Evolutionary conservation across 2,113 vertebrate species (phyloP), one percentile per base, ranked within the genome.

Genomic region (Orientallactaga bullata): DNA sequence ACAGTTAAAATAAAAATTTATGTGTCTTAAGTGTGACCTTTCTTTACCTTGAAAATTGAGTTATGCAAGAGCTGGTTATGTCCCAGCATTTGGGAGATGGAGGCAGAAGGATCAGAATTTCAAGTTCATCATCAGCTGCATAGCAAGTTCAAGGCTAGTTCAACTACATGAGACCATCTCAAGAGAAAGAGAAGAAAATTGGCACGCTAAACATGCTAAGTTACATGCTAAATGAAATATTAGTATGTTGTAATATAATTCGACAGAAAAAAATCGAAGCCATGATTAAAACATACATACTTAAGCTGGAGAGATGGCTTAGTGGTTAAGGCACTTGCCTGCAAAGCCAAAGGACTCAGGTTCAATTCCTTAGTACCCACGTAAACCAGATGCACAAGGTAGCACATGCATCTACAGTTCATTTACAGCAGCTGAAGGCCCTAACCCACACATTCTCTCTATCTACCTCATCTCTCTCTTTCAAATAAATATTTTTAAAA

Each of bases 1-100:
- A 71, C 39, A 37, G 8, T 68, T 72, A 91, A 89, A 96, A 80
- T 37, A 63, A 91, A 93, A 91, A 89, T 72, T 71, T 91, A 20
- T 79, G 32, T 73, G 39, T 21, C 58, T 90, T 15, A 92, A 91
- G 39, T 71, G 12, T 61, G 69, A 55, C 24, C 28, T 16, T 90
- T 91, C 26, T 95, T 94, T 90, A 87, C 63, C 37, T 78, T 93
- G 58, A 94, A 93, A 92, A 88, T 24, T 90, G 32, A 96, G 28
- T 71, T 89, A 72, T 60, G 51, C 11, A 28, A n/a, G 39, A 28
- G 32, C 68, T 84, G 30, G 39, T n/a, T 26, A 26, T 61, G 32
- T 16, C 7, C 63, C 20, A n/a, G n/a, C n/a, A n/a, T n/a, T n/a
- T n/a, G n/a, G n/a, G n/a, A n/a, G n/a, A n/a, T n/a, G n/a, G n/a